Conservation (phyloP, 2,888 invertebrate species). For the Candidula unifasciata region DNA sequence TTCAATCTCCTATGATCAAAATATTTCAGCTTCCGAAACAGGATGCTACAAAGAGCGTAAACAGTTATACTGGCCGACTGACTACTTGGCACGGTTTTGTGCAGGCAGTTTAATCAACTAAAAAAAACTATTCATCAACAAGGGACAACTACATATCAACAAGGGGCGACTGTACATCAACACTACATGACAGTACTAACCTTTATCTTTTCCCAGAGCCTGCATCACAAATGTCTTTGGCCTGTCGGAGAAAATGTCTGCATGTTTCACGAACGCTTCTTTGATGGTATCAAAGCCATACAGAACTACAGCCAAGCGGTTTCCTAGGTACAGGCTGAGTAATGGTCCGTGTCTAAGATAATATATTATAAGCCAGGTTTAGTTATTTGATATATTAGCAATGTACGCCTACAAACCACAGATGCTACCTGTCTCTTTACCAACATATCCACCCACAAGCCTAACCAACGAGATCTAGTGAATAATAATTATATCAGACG, state of each 20-base stretch:
- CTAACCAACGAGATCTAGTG: no score
- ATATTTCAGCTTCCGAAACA: no score
- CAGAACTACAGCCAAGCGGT: slow-evolving; percentile 30
- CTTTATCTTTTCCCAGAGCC: slow-evolving; percentile 32
- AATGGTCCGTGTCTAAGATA: slow-evolving; percentile 29
- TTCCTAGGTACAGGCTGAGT: slow-evolving; percentile 32
- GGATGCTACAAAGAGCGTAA: no score
- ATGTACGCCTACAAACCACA: neutral
- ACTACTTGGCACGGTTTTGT: no score
- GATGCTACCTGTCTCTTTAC: neutral
- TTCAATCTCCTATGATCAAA: no score
- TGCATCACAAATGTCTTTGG: slow-evolving; percentile 34
- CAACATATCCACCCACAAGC: no score
- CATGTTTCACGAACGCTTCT: slow-evolving; percentile 43
- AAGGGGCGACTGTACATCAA: neutral
- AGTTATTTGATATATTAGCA: neutral
- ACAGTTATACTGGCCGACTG: no score
- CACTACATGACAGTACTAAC: neutral
- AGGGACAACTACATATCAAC: no score
- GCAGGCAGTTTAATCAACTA: no score
- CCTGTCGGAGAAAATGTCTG: slow-evolving; percentile 35
- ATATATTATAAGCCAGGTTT: neutral
- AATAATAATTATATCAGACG: no score
- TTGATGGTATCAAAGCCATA: slow-evolving; percentile 39
- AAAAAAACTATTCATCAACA: no score